Evolutionary conservation across 2,888 invertebrate species (phyloP), one percentile per base, ranked within the genome.

Genomic region (Spialia ferax): DNA sequence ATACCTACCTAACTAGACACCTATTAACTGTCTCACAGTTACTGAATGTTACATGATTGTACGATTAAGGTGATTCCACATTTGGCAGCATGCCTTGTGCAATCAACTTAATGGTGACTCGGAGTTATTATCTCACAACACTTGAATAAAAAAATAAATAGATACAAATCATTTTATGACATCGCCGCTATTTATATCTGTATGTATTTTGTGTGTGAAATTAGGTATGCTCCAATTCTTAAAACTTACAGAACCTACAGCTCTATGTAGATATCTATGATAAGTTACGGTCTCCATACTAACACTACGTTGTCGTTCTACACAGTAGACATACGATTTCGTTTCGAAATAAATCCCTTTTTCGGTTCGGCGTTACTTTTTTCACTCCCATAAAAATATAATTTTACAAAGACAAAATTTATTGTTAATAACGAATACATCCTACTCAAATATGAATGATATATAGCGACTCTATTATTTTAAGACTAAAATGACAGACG

Each of bases 271-370:
- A n/a, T n/a, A n/a, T 63, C 50, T 78, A 79, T 76, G 76, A 77
- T 76, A 79, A 78, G 78, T 81, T 76, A 79, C 81, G 85, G 84
- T 84, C 87, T 87, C 86, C 86, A 80, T 75, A 84, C 84, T 87
- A 86, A 82, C 76, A 82, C 82, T 89, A 90, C 78, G 86, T 81
- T 87, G 88, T 89, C 85, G 91, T 91, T 89, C 93, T 93, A 93
- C 93, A 93, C 90, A 93, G 93, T 93, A 93, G 93, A 93, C 90
- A 93, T 89, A 91, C 87, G 83, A 85, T 84, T 86, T 90, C 89
- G 90, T 91, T 93, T 92, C 92, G 91, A 93, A 93, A 93, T 89
- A 89, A 89, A 89, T 84, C 86, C 84, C 85, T 80, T 81, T 55
- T 61, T 60, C 15, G 35, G 32, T 80, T 79, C 79, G 75, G 29